Evolutionary conservation across 2,797 vertebrate genomes (phyloP).

Genomic region (Pelobates cultripes): DNA sequence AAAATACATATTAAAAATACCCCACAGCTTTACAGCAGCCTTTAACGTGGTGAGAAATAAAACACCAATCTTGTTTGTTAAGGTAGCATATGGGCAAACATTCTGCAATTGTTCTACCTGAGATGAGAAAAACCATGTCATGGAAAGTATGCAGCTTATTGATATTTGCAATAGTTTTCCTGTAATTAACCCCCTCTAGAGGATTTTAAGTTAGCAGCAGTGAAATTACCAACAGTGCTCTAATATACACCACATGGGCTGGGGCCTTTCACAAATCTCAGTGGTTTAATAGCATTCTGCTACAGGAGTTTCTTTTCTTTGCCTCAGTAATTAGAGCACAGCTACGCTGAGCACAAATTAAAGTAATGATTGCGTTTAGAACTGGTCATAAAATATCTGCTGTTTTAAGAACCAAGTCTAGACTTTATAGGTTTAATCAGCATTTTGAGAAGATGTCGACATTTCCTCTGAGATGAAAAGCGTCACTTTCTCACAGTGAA

Average conservation of each 20-base stretch:
- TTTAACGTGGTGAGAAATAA: slow-evolving; percentile 27
- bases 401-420: slow-evolving; percentile 54
- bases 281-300: slow-evolving; percentile 66
- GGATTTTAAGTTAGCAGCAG: slow-evolving; percentile 98
- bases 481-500: slow-evolving; percentile 38
- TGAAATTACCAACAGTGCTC: slow-evolving; percentile 98
- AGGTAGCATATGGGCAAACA: slow-evolving; percentile 55
- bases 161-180: slow-evolving; percentile 99
- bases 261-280: slow-evolving; percentile 70
- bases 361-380: slow-evolving; percentile 65
- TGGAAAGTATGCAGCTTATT: slow-evolving; percentile 93
- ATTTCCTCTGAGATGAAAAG: slow-evolving; percentile 31
- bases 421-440: slow-evolving; percentile 53
- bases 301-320: slow-evolving; percentile 62
- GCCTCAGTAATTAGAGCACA: slow-evolving; percentile 66
- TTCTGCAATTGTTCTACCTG: slow-evolving; percentile 77
- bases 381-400: slow-evolving; percentile 52
- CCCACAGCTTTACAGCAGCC: slow-evolving; percentile 8
- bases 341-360: slow-evolving; percentile 65
- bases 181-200: slow-evolving; percentile 99
- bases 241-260: slow-evolving; percentile 97
- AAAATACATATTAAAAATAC: slow-evolving; percentile 17
- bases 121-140: slow-evolving; percentile 90
- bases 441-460: slow-evolving; percentile 52
- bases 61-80: slow-evolving; percentile 48